These are phyloP conservation scores for Drosophila dunni DNA, from an alignment of 1,140 invertebrate species.

Conservation along the genomic window DNA sequence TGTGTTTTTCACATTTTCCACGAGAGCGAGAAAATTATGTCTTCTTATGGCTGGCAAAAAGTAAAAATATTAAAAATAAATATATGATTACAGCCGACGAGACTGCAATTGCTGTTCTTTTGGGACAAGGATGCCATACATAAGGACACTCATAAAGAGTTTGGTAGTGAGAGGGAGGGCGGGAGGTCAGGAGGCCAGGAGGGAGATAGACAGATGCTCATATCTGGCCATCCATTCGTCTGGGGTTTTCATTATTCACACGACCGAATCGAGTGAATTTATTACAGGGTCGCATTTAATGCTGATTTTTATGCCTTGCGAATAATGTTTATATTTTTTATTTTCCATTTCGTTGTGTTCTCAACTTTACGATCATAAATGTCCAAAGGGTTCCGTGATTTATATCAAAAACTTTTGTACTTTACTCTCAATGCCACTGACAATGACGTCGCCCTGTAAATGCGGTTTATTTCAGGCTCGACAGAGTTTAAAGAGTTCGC, in stretches of 20 bases:
- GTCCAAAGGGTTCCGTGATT: conserved; percentile 79
- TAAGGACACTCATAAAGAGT: not conserved
- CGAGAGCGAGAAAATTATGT: conserved; percentile 35
- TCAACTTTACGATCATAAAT: conserved; percentile 84
- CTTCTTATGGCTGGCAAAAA: conserved; percentile 33
- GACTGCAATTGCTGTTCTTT: conserved; percentile 29
- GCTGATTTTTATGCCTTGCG: conserved; percentile 58
- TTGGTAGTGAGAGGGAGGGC: not conserved
- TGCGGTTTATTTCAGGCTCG: conserved; percentile 13
- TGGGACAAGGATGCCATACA: conserved; percentile 35
- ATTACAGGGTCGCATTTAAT: conserved; percentile 55
- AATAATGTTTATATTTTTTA: conserved; percentile 44
- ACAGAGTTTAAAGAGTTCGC: conserved; percentile 2
- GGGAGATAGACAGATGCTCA: conserved; percentile 10
- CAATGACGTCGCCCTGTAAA: not conserved
- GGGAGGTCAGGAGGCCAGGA: not conserved
- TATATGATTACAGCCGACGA: conserved; percentile 30
- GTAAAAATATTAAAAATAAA: not conserved
- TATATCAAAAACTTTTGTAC: conserved; percentile 70
- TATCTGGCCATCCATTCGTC: conserved; percentile 46
- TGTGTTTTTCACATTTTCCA: conserved; percentile 22
- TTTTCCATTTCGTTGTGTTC: conserved; percentile 30
- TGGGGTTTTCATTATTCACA: conserved; percentile 54
- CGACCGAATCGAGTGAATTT: conserved; percentile 55
- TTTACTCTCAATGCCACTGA: conserved; percentile 20